Conservation (phyloP, 2,797 vertebrate genomes). For the Serranus cabrilla region DNA sequence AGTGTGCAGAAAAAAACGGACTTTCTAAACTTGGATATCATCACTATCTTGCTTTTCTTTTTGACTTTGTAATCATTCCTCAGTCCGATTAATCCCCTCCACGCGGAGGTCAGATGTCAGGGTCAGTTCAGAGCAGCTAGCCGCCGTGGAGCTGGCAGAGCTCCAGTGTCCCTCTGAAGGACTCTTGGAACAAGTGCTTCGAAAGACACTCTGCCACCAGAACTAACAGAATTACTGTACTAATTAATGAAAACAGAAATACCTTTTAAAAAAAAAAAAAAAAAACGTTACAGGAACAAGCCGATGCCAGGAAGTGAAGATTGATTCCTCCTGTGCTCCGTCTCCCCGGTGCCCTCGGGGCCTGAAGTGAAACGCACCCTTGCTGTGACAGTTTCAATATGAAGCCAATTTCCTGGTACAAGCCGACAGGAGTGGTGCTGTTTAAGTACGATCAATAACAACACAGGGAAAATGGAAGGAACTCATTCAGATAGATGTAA, state of each 20-base stretch:
- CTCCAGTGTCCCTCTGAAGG: constrained; percentile 19
- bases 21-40: neutral
- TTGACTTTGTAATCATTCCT: constrained; percentile 6
- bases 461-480: constrained; percentile 72
- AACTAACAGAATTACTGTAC: constrained; percentile 17
- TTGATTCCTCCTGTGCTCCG: constrained; percentile 65
- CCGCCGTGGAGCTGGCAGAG: neutral
- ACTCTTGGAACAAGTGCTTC: neutral
- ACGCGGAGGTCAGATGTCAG: constrained; percentile 21
- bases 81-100: constrained; percentile 1
- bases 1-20: too few species aligned
- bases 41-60: neutral
- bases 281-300: constrained; percentile 39
- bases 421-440: constrained; percentile 76
- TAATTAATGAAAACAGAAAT: constrained; percentile 52
- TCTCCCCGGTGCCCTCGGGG: constrained; percentile 56
- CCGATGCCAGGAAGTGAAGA: constrained; percentile 46
- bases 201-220: constrained; percentile 19
- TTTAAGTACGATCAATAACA: constrained; percentile 85
- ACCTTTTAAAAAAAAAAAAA: constrained; percentile 27
- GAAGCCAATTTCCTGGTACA: constrained; percentile 86
- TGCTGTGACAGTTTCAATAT: constrained; percentile 83
- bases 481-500: constrained; percentile 75
- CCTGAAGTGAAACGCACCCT: constrained; percentile 74
- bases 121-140: constrained; percentile 5